Percentiles rank a stretch among this genome's conserved stretches.
Conservation (phyloP, 2,113 vertebrate species). For the Clarias macrocephalus region DNA sequence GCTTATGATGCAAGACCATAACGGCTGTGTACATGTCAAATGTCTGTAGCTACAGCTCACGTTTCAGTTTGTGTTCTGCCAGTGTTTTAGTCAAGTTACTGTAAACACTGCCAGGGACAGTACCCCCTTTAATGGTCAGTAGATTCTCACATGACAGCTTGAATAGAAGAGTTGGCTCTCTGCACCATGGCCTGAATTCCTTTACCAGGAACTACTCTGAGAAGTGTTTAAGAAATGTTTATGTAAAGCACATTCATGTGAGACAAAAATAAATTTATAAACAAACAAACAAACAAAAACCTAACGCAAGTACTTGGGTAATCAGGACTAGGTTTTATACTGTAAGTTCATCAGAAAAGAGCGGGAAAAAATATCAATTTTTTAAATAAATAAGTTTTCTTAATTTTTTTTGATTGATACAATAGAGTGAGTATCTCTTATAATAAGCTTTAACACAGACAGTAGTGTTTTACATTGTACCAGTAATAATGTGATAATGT, state of each 20-base stretch:
- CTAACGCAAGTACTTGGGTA: neutral
- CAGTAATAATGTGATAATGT: neutral
- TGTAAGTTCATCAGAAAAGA: neutral
- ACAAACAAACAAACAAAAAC: neutral
- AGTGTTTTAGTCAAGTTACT: constrained; percentile 48
- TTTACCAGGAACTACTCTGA: neutral
- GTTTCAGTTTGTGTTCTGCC: constrained; percentile 33
- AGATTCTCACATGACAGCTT: constrained; percentile 4
- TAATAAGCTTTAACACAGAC: neutral
- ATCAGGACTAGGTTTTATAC: neutral
- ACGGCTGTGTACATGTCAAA: constrained; percentile 59
- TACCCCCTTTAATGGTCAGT: neutral
- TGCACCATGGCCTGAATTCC: neutral
- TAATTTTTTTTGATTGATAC: too few species aligned
- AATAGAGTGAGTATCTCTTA: neutral
- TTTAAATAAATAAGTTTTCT: too few species aligned
- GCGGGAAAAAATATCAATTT: too few species aligned
- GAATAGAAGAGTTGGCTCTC: constrained; percentile 9
- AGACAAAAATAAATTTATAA: neutral
- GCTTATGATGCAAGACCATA: constrained; percentile 17
- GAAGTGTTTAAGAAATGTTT: constrained; percentile 10
- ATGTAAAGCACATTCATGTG: neutral
- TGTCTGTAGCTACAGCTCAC: constrained; percentile 33
- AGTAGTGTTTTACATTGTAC: neutral
- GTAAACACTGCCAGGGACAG: constrained; percentile 45